phyloP scores from a whole-genome alignment of 1,140 invertebrate species.

The Cephus cinctus region DNA sequence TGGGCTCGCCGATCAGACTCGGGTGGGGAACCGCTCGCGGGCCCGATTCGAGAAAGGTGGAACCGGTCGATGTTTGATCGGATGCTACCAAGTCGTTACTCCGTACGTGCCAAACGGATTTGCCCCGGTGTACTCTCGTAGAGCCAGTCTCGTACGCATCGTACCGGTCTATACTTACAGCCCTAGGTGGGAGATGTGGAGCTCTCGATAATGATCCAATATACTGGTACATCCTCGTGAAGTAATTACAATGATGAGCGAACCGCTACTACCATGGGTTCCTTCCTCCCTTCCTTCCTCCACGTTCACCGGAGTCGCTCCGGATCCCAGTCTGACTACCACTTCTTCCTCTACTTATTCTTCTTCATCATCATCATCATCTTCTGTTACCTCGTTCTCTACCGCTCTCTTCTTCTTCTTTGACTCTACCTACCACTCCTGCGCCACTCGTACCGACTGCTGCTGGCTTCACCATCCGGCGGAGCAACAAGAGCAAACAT shows the following conservation, averaged over 20 bases:
- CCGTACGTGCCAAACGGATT: slow-evolving; percentile 21
- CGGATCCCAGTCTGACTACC: background rate
- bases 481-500: slow-evolving; percentile 48
- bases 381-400: slow-evolving; percentile 3
- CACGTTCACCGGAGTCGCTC: background rate
- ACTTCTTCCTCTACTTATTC: background rate
- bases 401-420: slow-evolving; percentile 17
- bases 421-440: slow-evolving; percentile 11
- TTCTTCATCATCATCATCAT: background rate
- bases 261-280: slow-evolving; percentile 25
- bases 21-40: background rate
- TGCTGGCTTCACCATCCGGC: slow-evolving; percentile 10
- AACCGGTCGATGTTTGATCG: slow-evolving; percentile 30
- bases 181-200: slow-evolving; percentile 48
- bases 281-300: too few species aligned
- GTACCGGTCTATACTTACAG: slow-evolving; percentile 39
- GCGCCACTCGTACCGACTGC: background rate
- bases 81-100: slow-evolving; percentile 30
- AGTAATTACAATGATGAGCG: slow-evolving; percentile 55
- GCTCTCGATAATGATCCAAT: slow-evolving; percentile 54
- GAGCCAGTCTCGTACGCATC: background rate
- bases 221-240: slow-evolving; percentile 51
- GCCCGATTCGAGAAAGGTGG: slow-evolving; percentile 24
- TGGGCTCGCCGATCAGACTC: background rate
- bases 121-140: slow-evolving; percentile 3